phyloP scores from a whole-genome alignment of 1,140 invertebrate species.

The Gryllus bimaculatus region DNA sequence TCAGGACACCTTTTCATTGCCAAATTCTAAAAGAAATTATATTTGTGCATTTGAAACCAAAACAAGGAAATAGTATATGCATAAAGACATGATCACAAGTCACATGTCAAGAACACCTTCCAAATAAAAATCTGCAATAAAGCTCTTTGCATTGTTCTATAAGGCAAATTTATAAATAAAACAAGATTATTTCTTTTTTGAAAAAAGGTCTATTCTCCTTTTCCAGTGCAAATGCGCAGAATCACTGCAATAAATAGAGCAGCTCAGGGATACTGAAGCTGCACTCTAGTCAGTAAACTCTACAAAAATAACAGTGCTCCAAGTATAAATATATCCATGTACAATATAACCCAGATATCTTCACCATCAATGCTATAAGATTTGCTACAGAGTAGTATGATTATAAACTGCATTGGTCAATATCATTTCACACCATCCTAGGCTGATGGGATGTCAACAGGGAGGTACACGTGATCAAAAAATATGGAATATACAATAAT shows the following conservation, averaged over 20 bases:
- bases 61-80: no score
- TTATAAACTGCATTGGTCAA: no score
- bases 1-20: no score
- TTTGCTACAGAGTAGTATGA: not conserved
- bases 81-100: no score
- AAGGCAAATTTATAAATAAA: not conserved
- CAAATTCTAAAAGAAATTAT: no score
- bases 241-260: not conserved
- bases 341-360: not conserved
- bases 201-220: not conserved
- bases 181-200: not conserved
- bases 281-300: not conserved
- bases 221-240: not conserved
- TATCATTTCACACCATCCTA: no score
- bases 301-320: constrained; percentile 1
- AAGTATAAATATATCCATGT: not conserved
- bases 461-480: not conserved
- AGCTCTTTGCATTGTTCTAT: no score
- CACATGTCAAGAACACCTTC: no score
- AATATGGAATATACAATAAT: not conserved
- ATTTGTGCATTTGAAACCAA: no score
- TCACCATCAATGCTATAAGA: not conserved
- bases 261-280: not conserved
- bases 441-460: not conserved
- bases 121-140: no score